Evolutionary conservation across 2,797 vertebrate genomes (phyloP).

Genomic region (Cynodonichthys magdalenae): DNA sequence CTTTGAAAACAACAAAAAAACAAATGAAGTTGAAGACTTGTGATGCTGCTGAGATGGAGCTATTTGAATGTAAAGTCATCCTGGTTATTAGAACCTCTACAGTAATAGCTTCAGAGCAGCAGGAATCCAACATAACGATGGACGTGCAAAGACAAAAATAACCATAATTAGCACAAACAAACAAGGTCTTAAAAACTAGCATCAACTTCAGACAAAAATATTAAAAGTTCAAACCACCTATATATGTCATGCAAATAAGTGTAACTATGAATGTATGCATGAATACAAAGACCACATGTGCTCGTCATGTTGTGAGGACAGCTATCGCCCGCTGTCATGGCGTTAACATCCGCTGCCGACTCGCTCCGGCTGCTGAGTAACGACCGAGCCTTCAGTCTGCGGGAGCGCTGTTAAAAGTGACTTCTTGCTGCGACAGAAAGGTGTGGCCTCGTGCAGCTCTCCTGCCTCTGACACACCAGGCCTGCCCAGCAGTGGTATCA

Average conservation of each 20-base stretch:
- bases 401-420: slow-evolving; percentile 9
- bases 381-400: slow-evolving; percentile 3
- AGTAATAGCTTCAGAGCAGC: slow-evolving; percentile 2
- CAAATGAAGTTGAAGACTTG: background rate
- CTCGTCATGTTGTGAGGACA: slow-evolving; percentile 7
- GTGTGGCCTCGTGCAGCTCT: slow-evolving; percentile 34
- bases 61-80: slow-evolving; percentile 1
- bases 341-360: slow-evolving; percentile 8
- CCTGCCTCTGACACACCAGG: slow-evolving; percentile 26
- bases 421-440: slow-evolving; percentile 37
- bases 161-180: slow-evolving; percentile 5
- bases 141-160: slow-evolving; percentile 3
- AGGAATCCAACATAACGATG: background rate
- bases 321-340: slow-evolving; percentile 7
- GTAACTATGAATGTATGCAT: background rate
- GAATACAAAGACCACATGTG: slow-evolving; percentile 4
- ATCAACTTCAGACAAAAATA: background rate
- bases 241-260: background rate
- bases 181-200: background rate
- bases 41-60: background rate
- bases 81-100: slow-evolving; percentile 2
- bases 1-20: background rate
- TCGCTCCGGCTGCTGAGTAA: slow-evolving; percentile 4
- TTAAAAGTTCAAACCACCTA: background rate
- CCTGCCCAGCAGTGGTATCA: slow-evolving; percentile 55